Evolutionary conservation across 2,888 invertebrate species (phyloP).

Genomic region (Tiliacea aurago): DNA sequence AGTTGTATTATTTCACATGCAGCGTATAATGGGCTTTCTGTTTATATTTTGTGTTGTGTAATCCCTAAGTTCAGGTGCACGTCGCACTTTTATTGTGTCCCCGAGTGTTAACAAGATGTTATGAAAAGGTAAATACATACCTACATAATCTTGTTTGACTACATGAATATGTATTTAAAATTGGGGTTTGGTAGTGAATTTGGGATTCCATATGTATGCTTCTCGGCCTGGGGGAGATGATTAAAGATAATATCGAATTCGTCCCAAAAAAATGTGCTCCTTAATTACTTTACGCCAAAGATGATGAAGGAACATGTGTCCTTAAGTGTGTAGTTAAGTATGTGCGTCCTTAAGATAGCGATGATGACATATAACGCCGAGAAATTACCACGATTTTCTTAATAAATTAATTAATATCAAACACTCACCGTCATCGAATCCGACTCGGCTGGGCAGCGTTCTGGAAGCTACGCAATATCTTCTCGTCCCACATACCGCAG

Average conservation of each 20-base stretch:
- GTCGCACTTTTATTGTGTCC: conserved; percentile 45
- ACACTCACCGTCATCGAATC: too few species aligned
- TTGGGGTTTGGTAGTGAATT: neutral
- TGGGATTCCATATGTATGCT: neutral
- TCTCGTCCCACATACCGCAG: too few species aligned
- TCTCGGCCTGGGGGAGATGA: too few species aligned
- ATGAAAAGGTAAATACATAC: conserved; percentile 23
- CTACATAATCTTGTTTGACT: conserved; percentile 7
- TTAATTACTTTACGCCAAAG: too few species aligned
- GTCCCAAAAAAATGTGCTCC: neutral
- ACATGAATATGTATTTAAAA: conserved; percentile 3
- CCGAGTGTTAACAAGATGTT: conserved; percentile 48
- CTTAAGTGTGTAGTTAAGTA: too few species aligned
- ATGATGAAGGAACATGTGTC: too few species aligned
- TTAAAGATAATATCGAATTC: neutral
- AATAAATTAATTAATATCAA: neutral
- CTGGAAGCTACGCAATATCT: too few species aligned
- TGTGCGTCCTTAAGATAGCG: too few species aligned
- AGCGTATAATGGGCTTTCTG: conserved; percentile 12
- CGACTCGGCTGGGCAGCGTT: too few species aligned
- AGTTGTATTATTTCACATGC: too few species aligned
- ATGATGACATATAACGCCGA: too few species aligned
- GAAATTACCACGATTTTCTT: neutral
- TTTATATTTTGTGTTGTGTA: neutral
- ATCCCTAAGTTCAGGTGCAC: conserved; percentile 30